These are phyloP conservation scores for Agrochola lychnidis DNA, from an alignment of 2,888 invertebrate genomes.

Conservation along the genomic window DNA sequence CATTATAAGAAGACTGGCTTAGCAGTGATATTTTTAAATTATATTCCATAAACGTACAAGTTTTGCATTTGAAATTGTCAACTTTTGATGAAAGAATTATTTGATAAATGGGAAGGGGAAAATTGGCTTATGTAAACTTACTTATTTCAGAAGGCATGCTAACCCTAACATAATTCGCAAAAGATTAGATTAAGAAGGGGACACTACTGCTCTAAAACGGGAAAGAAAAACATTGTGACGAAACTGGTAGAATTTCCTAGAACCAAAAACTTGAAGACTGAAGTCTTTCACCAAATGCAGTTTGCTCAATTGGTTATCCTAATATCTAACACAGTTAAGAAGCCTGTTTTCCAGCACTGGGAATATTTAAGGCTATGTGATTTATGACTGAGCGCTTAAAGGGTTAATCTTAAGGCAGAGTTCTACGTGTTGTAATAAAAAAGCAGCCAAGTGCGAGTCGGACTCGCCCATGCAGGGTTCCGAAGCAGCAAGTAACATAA, in stretches of 20 bases:
- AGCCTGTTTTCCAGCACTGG: not conserved
- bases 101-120: not conserved
- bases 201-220: not conserved
- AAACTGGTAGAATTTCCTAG: not conserved
- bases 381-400: not conserved
- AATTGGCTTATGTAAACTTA: not conserved
- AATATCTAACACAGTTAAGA: not conserved
- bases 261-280: not conserved
- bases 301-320: not conserved
- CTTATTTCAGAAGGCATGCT: not conserved
- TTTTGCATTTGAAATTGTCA: constrained; percentile 27
- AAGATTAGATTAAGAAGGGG: not conserved
- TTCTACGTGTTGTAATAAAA: constrained; percentile 22
- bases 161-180: not conserved
- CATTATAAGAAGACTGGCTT: constrained; percentile 26
- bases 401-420: not conserved
- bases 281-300: not conserved
- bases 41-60: constrained; percentile 34
- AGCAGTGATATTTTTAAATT: constrained; percentile 13
- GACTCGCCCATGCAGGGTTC: no score
- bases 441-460: no score
- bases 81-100: not conserved
- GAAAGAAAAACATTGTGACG: not conserved
- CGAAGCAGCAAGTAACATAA: no score
- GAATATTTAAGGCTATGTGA: not conserved